Evolutionary conservation across 2,797 vertebrate genomes (phyloP).

Genomic region (Enteromius afrohamiltoni): DNA sequence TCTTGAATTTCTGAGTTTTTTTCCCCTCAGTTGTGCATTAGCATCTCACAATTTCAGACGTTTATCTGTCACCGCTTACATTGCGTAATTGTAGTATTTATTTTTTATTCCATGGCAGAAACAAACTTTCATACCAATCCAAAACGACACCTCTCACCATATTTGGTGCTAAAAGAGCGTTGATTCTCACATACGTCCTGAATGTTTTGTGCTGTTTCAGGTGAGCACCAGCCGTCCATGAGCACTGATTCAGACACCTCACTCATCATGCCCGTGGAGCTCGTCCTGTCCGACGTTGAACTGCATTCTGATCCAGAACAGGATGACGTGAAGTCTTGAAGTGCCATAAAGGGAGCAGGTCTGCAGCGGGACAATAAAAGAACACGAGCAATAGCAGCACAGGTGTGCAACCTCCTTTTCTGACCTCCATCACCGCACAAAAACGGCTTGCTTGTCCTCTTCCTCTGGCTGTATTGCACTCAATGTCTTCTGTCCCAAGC

Average conservation of each 20-base stretch:
- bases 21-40: background rate
- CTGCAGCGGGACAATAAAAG: slow-evolving; percentile 67
- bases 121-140: background rate
- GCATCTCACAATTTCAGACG: background rate
- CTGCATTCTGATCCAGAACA: slow-evolving; percentile 85
- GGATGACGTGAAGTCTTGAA: slow-evolving; percentile 87
- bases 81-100: background rate
- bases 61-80: background rate
- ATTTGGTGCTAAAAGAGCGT: background rate
- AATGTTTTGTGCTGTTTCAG: slow-evolving; percentile 72
- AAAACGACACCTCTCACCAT: background rate
- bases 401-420: slow-evolving; percentile 61
- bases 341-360: slow-evolving; percentile 47
- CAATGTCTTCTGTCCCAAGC: slow-evolving; percentile 5
- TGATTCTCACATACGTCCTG: background rate
- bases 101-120: background rate
- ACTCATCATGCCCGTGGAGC: slow-evolving; percentile 84
- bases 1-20: background rate
- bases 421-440: slow-evolving; percentile 53
- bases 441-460: slow-evolving; percentile 51
- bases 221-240: slow-evolving; percentile 86
- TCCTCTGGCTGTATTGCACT: slow-evolving; percentile 50
- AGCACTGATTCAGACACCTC: slow-evolving; percentile 94
- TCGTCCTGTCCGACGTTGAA: slow-evolving; percentile 85
- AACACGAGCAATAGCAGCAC: slow-evolving; percentile 73